A percentile compares a stretch with the other conserved stretches of the same genome.
Evolutionary conservation across 2,797 vertebrate genomes (phyloP).

Genomic region (Myotis findleyi): DNA sequence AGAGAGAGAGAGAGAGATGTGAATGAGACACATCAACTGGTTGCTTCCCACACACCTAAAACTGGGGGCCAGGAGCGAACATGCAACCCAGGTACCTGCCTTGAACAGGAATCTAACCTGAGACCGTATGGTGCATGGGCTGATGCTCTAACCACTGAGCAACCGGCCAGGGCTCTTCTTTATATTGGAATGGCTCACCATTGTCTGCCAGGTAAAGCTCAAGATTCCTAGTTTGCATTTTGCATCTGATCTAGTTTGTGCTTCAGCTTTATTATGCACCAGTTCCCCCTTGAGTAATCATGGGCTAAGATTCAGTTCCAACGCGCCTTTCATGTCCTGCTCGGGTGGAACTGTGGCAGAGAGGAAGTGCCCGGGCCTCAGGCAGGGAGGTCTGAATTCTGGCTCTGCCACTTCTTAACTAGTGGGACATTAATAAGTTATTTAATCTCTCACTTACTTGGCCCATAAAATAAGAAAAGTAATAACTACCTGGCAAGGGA

Average conservation of each 20-base stretch:
- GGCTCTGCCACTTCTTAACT: not conserved
- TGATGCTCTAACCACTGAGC: no score
- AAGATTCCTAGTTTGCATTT: not conserved
- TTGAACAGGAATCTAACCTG: no score
- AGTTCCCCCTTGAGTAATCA: no score
- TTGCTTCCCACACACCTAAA: no score
- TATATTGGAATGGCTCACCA: not conserved
- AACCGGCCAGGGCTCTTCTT: no score
- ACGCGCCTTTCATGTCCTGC: not conserved
- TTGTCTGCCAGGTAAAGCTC: not conserved
- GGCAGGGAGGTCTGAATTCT: not conserved
- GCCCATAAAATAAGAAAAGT: slow-evolving; percentile 27
- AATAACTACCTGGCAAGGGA: not conserved
- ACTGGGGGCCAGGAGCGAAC: no score
- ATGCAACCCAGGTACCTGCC: no score
- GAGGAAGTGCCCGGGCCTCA: not conserved
- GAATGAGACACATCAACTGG: no score
- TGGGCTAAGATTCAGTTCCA: not conserved
- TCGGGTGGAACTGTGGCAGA: not conserved
- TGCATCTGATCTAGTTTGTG: not conserved
- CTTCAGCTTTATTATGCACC: not conserved
- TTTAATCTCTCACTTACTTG: slow-evolving; percentile 47
- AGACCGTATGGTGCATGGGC: no score
- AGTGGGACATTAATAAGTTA: not conserved
- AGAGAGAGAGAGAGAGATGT: no score